Conservation (phyloP, 1,140 invertebrate genomes). For the Tetramorium alpestre region DNA sequence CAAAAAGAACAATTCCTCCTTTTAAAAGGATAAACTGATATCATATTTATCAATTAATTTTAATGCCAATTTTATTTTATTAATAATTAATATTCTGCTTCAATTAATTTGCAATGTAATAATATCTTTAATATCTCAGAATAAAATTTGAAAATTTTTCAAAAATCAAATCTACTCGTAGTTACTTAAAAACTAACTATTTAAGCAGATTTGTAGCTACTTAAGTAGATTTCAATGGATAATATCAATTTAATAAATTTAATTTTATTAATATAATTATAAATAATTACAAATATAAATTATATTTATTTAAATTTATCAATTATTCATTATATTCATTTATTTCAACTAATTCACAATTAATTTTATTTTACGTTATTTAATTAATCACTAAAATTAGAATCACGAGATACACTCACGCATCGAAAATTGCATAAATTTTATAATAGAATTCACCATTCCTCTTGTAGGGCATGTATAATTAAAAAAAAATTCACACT, state of each 20-base stretch:
- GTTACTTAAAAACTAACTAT: too few relatives aligned
- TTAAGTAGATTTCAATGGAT: not conserved
- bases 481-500: slow-evolving; percentile 85
- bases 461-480: not conserved
- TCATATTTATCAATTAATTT: not conserved
- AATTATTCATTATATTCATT: not conserved
- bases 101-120: not conserved
- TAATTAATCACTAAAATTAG: not conserved
- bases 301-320: not conserved
- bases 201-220: too few relatives aligned
- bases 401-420: not conserved
- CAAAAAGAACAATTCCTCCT: not conserved
- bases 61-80: not conserved
- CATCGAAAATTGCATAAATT: not conserved
- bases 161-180: not conserved
- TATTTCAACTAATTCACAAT: not conserved
- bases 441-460: not conserved
- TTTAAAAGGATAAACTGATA: not conserved
- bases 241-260: not conserved
- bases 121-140: not conserved
- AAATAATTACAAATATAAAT: not conserved
- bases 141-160: not conserved
- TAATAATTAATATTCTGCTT: slow-evolving; percentile 1
- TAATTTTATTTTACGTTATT: not conserved
- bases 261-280: not conserved